These are phyloP conservation scores for Dorcus hopei DNA, from an alignment of 2,888 invertebrate genomes.

Conservation along the genomic window DNA sequence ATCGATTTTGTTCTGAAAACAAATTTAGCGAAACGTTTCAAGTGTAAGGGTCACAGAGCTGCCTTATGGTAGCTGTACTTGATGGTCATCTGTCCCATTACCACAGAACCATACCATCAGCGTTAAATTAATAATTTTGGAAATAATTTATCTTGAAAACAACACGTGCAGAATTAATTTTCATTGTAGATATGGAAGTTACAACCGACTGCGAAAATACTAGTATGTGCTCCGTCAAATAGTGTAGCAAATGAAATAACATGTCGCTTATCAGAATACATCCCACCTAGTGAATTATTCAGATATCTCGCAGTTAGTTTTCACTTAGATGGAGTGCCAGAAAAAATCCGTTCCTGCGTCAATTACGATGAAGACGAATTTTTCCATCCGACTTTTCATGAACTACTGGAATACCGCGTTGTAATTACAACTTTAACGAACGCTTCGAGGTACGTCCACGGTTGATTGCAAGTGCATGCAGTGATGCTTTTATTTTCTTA, in stretches of 20 bases:
- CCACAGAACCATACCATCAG: too few species aligned
- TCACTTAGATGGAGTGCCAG: conserved; percentile 39
- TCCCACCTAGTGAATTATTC: conserved; percentile 42
- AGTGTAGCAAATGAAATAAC: conserved; percentile 66
- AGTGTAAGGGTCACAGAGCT: background rate
- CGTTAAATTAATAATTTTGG: too few species aligned
- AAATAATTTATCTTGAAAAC: background rate
- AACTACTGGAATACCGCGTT: conserved; percentile 55
- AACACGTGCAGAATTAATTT: background rate
- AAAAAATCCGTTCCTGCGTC: conserved; percentile 42
- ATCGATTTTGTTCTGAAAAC: too few species aligned
- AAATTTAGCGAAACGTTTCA: too few species aligned
- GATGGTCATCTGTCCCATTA: too few species aligned
- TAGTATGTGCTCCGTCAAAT: conserved; percentile 67
- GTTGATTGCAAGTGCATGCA: background rate
- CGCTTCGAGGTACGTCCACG: conserved; percentile 48
- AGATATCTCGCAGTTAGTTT: conserved; percentile 48
- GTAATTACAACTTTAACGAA: conserved; percentile 61
- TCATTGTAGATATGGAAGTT: conserved; percentile 34
- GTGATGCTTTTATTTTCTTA: conserved; percentile 2
- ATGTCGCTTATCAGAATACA: conserved; percentile 43
- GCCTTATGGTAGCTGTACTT: too few species aligned
- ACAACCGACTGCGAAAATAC: conserved; percentile 48
- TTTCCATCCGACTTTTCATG: conserved; percentile 51
- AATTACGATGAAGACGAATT: conserved; percentile 48